Evolutionary conservation across 1,140 invertebrate species (phyloP), one percentile per base, ranked within the genome.

Genomic region (Steinernema khuongi): DNA sequence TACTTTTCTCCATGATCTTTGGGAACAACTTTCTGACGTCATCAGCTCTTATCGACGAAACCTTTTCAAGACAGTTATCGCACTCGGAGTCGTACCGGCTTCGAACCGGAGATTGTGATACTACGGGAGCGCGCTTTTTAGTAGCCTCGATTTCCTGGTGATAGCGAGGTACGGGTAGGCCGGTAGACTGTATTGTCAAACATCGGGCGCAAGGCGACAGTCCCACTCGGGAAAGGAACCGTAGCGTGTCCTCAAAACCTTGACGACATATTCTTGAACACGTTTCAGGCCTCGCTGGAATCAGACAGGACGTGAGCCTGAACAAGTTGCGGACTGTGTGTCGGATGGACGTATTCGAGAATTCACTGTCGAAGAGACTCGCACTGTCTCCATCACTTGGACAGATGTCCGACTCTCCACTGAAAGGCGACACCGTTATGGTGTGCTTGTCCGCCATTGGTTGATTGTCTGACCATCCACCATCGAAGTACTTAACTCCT

Each of bases 361-460:
- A 85, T 85, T 95, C 94, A 7, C 97, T 71, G 50, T 85, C 82
- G n/a, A 86, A 73, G 32, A 87, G 77, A 69, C 82, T 86, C 7
- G 73, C 79, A 81, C 74, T 81, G 78, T 81, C 85, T 41, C 90
- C 88, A 86, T 98, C 96, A 69, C 91, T 88, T 0, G 96, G 96
- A 87, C 96, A 99, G 79, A 99, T 99, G 85, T 99, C 96, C 83
- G 91, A 93, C 86, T 98, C 95, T 0, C 96, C 96, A 82, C 93
- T 93, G 87, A 99, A 99, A 0, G 96, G 96, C 82, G 92, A 94
- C 28, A 99, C 92, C 0, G 95, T 97, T 72, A 99, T 91, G 0
- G 96, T 99, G 82, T 96, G 91, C 83, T 94, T 91, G 86, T 99
- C 93, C 17, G 97, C 85, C 1, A 92, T 72, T 1, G 95, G 94